phyloP scores from a whole-genome alignment of 1,140 invertebrate species.

The Phenacoccus solenopsis region DNA sequence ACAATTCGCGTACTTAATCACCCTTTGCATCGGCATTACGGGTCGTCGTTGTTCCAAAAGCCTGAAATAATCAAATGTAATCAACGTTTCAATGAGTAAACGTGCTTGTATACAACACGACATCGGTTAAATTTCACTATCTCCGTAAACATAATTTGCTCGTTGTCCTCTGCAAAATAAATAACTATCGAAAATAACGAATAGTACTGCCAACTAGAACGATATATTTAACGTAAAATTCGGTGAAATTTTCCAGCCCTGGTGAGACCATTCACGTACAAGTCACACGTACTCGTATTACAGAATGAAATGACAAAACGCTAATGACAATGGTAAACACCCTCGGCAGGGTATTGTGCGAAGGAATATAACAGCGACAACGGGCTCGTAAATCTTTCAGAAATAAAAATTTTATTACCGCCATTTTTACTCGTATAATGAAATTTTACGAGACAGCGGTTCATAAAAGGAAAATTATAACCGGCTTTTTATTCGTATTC shows the following conservation, averaged over 20 bases:
- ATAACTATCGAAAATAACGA: too few relatives aligned
- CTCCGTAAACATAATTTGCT: background rate
- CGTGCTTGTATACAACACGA: too few relatives aligned
- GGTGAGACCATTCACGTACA: too few relatives aligned
- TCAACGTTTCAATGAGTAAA: too few relatives aligned
- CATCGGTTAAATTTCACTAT: too few relatives aligned
- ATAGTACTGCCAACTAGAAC: too few relatives aligned
- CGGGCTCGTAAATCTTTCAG: background rate
- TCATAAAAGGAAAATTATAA: background rate
- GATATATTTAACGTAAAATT: too few relatives aligned
- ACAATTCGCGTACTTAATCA: background rate
- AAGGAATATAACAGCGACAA: too few relatives aligned
- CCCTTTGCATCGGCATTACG: background rate
- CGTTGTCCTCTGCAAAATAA: too few relatives aligned
- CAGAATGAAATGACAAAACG: too few relatives aligned
- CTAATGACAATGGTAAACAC: background rate
- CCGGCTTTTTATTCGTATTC: background rate
- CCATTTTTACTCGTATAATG: background rate
- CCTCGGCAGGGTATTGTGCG: background rate
- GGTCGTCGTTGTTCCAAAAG: background rate
- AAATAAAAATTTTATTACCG: background rate
- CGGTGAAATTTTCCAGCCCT: too few relatives aligned
- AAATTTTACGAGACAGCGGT: conserved; percentile 1
- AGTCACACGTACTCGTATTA: too few relatives aligned
- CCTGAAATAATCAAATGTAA: background rate